phyloP scores from a whole-genome alignment of 2,797 vertebrate species.

The Hemibagrus guttatus region DNA sequence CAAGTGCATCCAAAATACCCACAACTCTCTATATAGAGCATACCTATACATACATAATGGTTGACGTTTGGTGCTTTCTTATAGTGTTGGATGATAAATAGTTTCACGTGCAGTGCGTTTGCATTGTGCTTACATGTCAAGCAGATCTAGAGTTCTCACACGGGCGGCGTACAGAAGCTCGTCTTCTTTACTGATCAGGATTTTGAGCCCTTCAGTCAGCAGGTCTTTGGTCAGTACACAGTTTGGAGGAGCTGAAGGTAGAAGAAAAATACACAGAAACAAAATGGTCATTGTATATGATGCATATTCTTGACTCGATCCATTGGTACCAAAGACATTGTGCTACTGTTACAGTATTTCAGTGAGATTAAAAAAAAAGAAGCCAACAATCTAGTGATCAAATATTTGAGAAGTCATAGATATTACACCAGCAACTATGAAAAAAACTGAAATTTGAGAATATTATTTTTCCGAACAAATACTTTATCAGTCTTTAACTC shows the following conservation, averaged over 20 bases:
- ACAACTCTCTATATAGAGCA: not conserved
- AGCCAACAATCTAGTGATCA: not conserved
- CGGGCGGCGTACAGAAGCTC: constrained; percentile 93
- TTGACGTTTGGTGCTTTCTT: constrained; percentile 2
- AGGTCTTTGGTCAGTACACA: constrained; percentile 93
- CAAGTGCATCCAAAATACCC: not conserved
- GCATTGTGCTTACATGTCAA: constrained; percentile 85
- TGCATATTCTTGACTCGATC: not conserved
- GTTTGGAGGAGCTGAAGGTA: constrained; percentile 80
- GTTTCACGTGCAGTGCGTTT: not conserved
- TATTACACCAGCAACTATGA: not conserved
- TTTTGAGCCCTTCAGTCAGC: constrained; percentile 87
- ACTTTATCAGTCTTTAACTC: not conserved
- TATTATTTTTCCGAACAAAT: not conserved
- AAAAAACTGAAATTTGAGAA: not conserved
- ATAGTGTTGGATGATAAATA: not conserved
- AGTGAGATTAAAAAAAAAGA: not conserved
- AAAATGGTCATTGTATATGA: not conserved
- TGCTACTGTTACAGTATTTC: not conserved
- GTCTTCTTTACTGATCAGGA: constrained; percentile 96
- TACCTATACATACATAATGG: not conserved
- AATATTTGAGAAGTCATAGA: not conserved
- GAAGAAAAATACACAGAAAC: not conserved
- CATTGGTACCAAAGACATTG: not conserved
- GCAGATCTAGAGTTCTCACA: constrained; percentile 87